Percentiles rank a stretch among this genome's conserved stretches.
These are phyloP conservation scores for Mormyrus lacerda DNA, from an alignment of 2,113 vertebrate species.

Conservation along the genomic window DNA sequence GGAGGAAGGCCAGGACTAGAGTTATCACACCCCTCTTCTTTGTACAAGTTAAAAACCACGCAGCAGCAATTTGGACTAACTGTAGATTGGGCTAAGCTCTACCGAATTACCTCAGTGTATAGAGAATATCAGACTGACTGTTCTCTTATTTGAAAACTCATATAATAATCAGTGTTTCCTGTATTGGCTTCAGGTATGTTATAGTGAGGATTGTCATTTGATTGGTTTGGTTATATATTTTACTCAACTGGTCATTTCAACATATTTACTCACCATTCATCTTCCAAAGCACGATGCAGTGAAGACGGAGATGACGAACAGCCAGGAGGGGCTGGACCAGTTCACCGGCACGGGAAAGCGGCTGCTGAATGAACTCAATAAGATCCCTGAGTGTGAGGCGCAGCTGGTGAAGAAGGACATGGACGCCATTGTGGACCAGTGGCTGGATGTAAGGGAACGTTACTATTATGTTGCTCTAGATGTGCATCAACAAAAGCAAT, in stretches of 20 bases:
- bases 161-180: neutral
- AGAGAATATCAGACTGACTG: neutral
- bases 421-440: slow-evolving; percentile 79
- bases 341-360: slow-evolving; percentile 85
- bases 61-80: neutral
- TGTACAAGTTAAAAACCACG: neutral
- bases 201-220: neutral
- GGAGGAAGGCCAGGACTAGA: neutral
- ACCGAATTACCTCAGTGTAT: neutral
- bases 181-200: neutral
- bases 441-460: slow-evolving; percentile 82
- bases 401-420: slow-evolving; percentile 69
- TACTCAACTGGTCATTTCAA: neutral
- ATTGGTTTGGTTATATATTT: neutral
- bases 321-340: slow-evolving; percentile 74
- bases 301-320: slow-evolving; percentile 70
- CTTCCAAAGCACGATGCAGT: slow-evolving; percentile 74
- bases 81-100: neutral
- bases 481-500: neutral
- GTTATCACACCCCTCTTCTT: neutral
- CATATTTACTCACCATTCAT: slow-evolving; percentile 10
- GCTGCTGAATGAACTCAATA: slow-evolving; percentile 77
- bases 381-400: slow-evolving; percentile 69
- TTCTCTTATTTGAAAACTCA: neutral
- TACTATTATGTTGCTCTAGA: neutral